These are phyloP conservation scores for Argopecten irradians DNA, from an alignment of 1,140 invertebrate genomes.

Conservation along the genomic window DNA sequence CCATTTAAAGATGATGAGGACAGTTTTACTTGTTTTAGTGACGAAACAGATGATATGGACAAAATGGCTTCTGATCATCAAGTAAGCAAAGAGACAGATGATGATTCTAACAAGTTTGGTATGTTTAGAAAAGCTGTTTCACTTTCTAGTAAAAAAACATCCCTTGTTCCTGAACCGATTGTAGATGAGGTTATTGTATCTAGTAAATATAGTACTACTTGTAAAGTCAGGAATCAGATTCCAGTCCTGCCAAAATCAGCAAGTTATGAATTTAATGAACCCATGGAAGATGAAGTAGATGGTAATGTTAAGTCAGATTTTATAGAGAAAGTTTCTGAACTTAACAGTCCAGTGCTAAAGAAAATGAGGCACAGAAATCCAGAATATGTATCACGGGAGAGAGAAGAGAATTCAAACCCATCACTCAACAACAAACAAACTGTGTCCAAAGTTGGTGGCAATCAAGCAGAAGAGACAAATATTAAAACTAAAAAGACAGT, in stretches of 20 bases:
- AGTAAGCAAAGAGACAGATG: background rate
- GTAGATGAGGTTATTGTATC: constrained; percentile 36
- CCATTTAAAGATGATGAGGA: background rate
- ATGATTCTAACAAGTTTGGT: constrained; percentile 33
- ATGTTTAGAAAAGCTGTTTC: constrained; percentile 49
- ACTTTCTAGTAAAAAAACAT: constrained; percentile 38
- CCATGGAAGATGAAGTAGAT: constrained; percentile 28
- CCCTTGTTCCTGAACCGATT: background rate
- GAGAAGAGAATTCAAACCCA: background rate
- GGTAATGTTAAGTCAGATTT: constrained; percentile 32
- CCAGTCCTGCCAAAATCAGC: constrained; percentile 29
- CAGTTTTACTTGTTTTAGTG: background rate
- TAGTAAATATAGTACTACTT: constrained; percentile 47
- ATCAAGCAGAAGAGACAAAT: background rate
- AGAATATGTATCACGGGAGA: background rate
- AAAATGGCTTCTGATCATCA: background rate
- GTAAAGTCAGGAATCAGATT: constrained; percentile 43
- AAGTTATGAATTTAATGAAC: constrained; percentile 25
- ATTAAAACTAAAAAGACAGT: background rate
- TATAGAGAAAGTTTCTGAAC: background rate
- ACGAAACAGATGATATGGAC: background rate
- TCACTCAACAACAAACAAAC: background rate
- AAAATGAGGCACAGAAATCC: background rate
- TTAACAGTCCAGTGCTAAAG: background rate
- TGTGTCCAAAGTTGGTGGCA: background rate